Evolutionary conservation across 1,140 invertebrate species (phyloP), one percentile per base, ranked within the genome.

Genomic region (Portunus trituberculatus): DNA sequence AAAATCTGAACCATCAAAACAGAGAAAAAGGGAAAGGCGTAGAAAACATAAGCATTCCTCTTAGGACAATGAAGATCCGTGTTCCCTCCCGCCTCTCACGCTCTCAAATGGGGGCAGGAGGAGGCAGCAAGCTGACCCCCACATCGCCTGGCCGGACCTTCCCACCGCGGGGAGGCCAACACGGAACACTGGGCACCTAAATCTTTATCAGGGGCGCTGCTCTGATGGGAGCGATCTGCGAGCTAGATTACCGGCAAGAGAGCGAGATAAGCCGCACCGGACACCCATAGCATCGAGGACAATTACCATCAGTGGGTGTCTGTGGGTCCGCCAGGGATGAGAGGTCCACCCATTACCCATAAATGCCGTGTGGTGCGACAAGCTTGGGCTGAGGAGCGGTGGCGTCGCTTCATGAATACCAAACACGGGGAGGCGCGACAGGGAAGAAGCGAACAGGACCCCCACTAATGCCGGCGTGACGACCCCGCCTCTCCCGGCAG

Each of bases 211-310:
- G 7, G 67, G 20, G 67, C 12, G 25, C 20, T n/a, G 20, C 25
- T 76, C 67, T 76, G 67, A 76, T n/a, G 67, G 67, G 25, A 20
- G 20, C 67, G 67, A 76, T 76, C 67, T 76, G 67, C 67, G 67
- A 25, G 67, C 67, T 76, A 76, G 67, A 76, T 76, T 76, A 76
- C 67, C 67, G 67, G 67, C 67, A 25, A 25, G 86, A 28, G 45
- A 88, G 28, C 4, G 16, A 25, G 31, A 46, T 88, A 88, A 88
- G 45, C 86, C 45, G 45, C 32, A 25, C n/a, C 86, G 14, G 86
- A 88, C 86, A 88, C 86, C 86, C 86, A 88, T 88, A 88, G 86
- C 86, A 88, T 32, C 28, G 86, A 39, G 45, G 86, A 88, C 45
- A 88, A 88, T 46, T 45, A 46, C 86, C 86, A 45, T 29, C 45